A percentile compares a stretch with the other conserved stretches of the same genome.
Evolutionary conservation across 2,888 invertebrate species (phyloP).

Genomic region (Agriotes lineatus): DNA sequence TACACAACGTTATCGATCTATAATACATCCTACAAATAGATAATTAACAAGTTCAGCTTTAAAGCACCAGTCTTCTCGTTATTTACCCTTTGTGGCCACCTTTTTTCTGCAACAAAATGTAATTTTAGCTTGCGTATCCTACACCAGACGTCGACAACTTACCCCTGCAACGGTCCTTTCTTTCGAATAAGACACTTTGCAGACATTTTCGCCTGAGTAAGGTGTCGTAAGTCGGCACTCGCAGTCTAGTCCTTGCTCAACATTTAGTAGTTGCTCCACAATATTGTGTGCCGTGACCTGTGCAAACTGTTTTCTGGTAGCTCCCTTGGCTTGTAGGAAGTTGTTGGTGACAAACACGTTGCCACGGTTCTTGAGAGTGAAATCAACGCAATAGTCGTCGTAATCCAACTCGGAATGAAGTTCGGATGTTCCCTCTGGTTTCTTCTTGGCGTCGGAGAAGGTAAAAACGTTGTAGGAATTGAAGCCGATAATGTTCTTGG

Average conservation of each 20-base stretch:
- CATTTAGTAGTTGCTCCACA: conserved; percentile 62
- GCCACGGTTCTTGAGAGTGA: conserved; percentile 76
- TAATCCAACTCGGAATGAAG: conserved; percentile 71
- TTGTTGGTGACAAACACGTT: conserved; percentile 75
- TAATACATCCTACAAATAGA: conserved; percentile 7
- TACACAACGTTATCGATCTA: neutral
- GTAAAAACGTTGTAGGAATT: conserved; percentile 74
- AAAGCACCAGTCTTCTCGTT: conserved; percentile 28
- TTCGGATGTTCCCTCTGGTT: conserved; percentile 70
- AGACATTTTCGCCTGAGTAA: conserved; percentile 56
- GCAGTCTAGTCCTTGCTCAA: conserved; percentile 67
- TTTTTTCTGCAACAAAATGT: conserved; percentile 27
- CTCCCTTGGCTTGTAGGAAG: conserved; percentile 69
- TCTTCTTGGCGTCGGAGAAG: conserved; percentile 74
- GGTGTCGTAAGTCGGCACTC: conserved; percentile 56
- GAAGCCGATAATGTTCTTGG: conserved; percentile 73
- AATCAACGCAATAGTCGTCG: conserved; percentile 76
- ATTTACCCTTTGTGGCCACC: conserved; percentile 32
- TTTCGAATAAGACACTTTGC: conserved; percentile 55
- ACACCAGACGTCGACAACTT: conserved; percentile 6
- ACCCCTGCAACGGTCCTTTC: conserved; percentile 42
- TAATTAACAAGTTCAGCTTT: neutral
- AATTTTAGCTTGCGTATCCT: neutral
- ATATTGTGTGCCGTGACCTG: conserved; percentile 69
- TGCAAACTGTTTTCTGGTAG: conserved; percentile 73